A percentile compares a stretch with the other conserved stretches of the same genome.
These are phyloP conservation scores for Cryptotermes secundus DNA, from an alignment of 1,140 invertebrate species.

Conservation along the genomic window DNA sequence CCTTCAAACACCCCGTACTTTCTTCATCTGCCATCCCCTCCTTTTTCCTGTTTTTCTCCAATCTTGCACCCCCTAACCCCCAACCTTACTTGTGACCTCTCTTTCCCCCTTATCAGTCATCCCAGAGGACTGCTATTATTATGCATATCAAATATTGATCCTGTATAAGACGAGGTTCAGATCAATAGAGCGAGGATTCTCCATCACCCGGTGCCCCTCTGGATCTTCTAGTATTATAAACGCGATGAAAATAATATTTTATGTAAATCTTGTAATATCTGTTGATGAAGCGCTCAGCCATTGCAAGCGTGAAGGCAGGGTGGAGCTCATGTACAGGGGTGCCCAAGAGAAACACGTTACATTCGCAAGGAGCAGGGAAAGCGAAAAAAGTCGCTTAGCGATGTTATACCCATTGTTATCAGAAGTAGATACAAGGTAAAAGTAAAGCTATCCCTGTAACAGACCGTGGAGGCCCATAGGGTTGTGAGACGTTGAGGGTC, in stretches of 20 bases:
- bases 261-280: slow-evolving; percentile 36
- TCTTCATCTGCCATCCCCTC: slow-evolving; percentile 9
- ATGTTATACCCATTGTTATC: too few relatives aligned
- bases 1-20: not conserved
- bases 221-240: not conserved
- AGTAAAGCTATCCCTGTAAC: too few relatives aligned
- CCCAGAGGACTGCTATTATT: slow-evolving; percentile 32
- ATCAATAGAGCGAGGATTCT: slow-evolving; percentile 21
- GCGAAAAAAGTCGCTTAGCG: too few relatives aligned
- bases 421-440: too few relatives aligned
- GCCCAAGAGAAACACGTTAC: not conserved
- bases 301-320: not conserved
- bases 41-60: slow-evolving; percentile 13
- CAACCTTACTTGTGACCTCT: not conserved
- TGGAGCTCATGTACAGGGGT: not conserved
- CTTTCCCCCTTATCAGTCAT: slow-evolving; percentile 27
- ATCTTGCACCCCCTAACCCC: not conserved
- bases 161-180: slow-evolving; percentile 23
- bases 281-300: slow-evolving; percentile 26
- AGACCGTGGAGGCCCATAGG: too few relatives aligned
- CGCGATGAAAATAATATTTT: slow-evolving; percentile 35
- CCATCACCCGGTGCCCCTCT: not conserved
- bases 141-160: slow-evolving; percentile 36
- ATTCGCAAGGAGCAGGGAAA: too few relatives aligned
- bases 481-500: too few relatives aligned